These are phyloP conservation scores for Oncopeltus fasciatus DNA, from an alignment of 1,140 invertebrate genomes.

Conservation along the genomic window DNA sequence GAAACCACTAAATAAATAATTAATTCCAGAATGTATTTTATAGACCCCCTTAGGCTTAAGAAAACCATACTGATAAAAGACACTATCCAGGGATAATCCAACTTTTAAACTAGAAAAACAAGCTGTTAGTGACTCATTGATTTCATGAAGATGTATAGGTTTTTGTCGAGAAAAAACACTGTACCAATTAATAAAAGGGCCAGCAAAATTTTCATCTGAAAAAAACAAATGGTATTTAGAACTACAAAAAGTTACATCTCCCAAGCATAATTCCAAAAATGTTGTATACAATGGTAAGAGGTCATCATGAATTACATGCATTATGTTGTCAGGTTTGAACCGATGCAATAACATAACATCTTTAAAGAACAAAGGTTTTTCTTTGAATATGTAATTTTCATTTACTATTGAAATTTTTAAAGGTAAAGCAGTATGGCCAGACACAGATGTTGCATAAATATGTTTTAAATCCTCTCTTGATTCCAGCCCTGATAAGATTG, in stretches of 20 bases:
- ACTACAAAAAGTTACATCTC: conserved; percentile 26
- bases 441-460: conserved; percentile 21
- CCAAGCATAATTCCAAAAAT: conserved; percentile 26
- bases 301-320: conserved; percentile 44
- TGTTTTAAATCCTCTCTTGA: conserved; percentile 19
- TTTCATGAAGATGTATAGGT: conserved; percentile 15
- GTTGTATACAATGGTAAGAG: conserved; percentile 35
- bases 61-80: conserved; percentile 41
- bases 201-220: conserved; percentile 19
- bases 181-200: conserved; percentile 22
- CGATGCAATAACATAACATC: conserved; percentile 24
- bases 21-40: conserved; percentile 15
- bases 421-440: conserved; percentile 20
- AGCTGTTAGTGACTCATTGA: conserved; percentile 1
- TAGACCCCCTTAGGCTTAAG: conserved; percentile 32
- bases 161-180: conserved; percentile 18
- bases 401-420: conserved; percentile 19
- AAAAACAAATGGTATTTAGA: conserved; percentile 21
- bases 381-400: neutral
- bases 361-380: conserved; percentile 3
- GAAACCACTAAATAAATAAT: conserved; percentile 22
- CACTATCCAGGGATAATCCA: conserved; percentile 31
- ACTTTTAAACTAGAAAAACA: conserved; percentile 32
- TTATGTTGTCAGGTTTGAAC: conserved; percentile 41
- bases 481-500: conserved; percentile 20